phyloP scores from a whole-genome alignment of 2,797 vertebrate species.

The Pipistrellus nathusii region DNA sequence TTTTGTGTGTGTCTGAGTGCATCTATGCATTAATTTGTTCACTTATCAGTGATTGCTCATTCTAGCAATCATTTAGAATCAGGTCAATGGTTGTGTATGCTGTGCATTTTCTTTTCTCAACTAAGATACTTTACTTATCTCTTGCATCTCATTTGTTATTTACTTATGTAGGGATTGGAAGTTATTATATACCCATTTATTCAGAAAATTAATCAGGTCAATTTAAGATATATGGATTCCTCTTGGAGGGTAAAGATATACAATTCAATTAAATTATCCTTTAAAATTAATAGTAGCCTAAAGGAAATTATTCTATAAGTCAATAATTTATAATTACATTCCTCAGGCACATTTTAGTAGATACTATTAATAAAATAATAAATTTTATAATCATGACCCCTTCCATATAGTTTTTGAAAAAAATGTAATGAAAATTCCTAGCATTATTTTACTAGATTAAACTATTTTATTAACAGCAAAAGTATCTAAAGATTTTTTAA shows the following conservation, averaged over 20 bases:
- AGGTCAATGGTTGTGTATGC: not conserved
- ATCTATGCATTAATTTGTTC: not conserved
- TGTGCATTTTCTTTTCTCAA: constrained; percentile 19
- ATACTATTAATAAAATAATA: not conserved
- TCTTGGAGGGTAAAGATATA: not conserved
- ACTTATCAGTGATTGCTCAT: not conserved
- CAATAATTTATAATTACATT: constrained; percentile 39
- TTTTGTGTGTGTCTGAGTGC: not conserved
- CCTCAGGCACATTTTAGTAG: not conserved
- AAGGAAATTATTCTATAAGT: not conserved
- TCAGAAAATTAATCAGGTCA: not conserved
- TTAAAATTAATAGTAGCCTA: constrained; percentile 45
- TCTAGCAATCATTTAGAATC: not conserved
- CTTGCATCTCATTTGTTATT: not conserved
- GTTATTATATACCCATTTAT: not conserved
- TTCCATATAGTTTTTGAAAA: not conserved
- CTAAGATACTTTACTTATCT: not conserved
- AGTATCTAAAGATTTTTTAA: not conserved
- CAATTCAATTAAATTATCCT: not conserved
- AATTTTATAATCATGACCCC: not conserved
- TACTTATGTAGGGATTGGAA: not conserved
- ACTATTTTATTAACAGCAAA: constrained; percentile 35
- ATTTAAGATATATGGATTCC: not conserved
- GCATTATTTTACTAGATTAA: not conserved
- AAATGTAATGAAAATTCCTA: not conserved